Percentiles rank a stretch among this genome's conserved stretches.
Evolutionary conservation across 2,113 vertebrate species (phyloP).

Genomic region (Notarius quadriscutis): DNA sequence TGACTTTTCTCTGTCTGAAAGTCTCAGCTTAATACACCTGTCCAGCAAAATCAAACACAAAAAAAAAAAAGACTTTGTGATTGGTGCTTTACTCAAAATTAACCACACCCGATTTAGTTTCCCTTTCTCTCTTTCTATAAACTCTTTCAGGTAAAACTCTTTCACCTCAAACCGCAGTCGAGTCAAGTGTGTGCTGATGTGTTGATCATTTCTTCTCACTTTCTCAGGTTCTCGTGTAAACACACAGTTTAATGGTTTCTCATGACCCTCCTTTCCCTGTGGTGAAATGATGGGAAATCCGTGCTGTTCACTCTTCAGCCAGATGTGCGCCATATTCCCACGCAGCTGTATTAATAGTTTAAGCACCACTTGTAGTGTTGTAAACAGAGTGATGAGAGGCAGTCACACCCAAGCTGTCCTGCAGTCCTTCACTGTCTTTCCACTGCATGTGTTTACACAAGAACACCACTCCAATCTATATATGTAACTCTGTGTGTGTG

Average conservation of each 20-base stretch:
- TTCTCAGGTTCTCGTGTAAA: slow-evolving; percentile 23
- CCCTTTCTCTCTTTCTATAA: background rate
- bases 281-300: slow-evolving; percentile 15
- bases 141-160: slow-evolving; percentile 1
- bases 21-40: background rate
- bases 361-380: slow-evolving; percentile 31
- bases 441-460: slow-evolving; percentile 16
- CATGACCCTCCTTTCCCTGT: background rate
- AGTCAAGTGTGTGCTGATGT: background rate
- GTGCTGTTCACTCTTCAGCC: slow-evolving; percentile 6
- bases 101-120: background rate
- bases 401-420: slow-evolving; percentile 1
- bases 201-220: slow-evolving; percentile 17
- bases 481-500: slow-evolving; percentile 3
- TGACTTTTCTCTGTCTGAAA: background rate
- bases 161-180: background rate
- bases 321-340: slow-evolving; percentile 24
- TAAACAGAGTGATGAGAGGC: slow-evolving; percentile 30
- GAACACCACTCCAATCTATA: background rate
- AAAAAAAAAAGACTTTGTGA: background rate
- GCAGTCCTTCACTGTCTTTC: background rate
- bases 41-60: background rate
- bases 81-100: background rate
- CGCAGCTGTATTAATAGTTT: slow-evolving; percentile 29
- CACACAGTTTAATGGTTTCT: slow-evolving; percentile 10